Percentiles rank a stretch among this genome's conserved stretches.
These are phyloP conservation scores for Schlechtendalia chinensis DNA, from an alignment of 1,140 invertebrate species.

Conservation along the genomic window DNA sequence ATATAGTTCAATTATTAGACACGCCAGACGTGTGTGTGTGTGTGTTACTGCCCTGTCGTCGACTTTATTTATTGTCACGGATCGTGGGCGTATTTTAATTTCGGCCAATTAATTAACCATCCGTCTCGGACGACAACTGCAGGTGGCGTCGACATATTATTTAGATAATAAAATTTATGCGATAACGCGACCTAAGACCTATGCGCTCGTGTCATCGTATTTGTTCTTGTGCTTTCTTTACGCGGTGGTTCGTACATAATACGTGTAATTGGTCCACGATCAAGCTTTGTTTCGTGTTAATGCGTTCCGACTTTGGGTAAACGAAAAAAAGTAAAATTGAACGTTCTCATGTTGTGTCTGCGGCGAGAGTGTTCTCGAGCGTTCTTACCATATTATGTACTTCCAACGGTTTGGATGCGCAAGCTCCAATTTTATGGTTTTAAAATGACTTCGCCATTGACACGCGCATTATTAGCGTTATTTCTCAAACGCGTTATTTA, in stretches of 20 bases:
- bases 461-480: too few relatives aligned
- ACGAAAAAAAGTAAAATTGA: too few relatives aligned
- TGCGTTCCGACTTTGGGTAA: too few relatives aligned
- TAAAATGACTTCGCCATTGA: too few relatives aligned
- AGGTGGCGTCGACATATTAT: background rate
- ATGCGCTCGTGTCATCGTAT: background rate
- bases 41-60: background rate
- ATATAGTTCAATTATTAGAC: conserved; percentile 16
- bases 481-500: too few relatives aligned
- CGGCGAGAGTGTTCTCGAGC: too few relatives aligned
- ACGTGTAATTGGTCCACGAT: too few relatives aligned
- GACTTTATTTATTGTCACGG: background rate
- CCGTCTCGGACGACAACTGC: background rate
- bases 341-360: too few relatives aligned
- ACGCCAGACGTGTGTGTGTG: background rate
- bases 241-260: background rate
- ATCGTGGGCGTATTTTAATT: conserved; percentile 25
- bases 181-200: background rate
- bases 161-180: background rate
- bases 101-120: conserved; percentile 27
- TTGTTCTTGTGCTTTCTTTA: background rate
- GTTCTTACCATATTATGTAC: too few relatives aligned
- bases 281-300: too few relatives aligned
- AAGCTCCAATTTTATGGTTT: too few relatives aligned
- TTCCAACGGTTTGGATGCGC: too few relatives aligned